Base-by-base conservation (phyloP, 2,113 vertebrate genomes). In the Thunnus maccoyii region DNA sequence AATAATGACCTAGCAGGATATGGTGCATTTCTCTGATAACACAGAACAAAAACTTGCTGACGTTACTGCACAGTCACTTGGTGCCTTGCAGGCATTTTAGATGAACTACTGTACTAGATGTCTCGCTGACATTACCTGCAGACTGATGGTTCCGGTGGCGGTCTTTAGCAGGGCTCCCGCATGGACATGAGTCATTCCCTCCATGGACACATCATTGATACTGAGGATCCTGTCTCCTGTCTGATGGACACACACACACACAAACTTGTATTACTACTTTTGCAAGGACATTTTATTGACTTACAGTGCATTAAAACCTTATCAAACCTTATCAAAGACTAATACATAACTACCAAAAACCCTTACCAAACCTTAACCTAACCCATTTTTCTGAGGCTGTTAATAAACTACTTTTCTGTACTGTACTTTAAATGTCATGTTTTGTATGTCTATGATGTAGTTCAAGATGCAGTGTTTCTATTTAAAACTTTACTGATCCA, bases 161-260 rank as follows among this genome's bases (percentile, higher is more conserved):
- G 86, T 97, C 92, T 96, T 97, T 86, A 97, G 89, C 77, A 97
- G 90, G 72, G 72, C 95, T 83, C 96, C 96, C 62, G 95, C 96
- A 30, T 97, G 95, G 7, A 94, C 93, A 61, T 97, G 96, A 94
- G 95, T 98, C 95, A 97, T 96, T 16, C 95, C 96, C 83, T 97
- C 96, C 0, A 96, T 95, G 56, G 96, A 92, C 63, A 95, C 94
- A 66, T 96, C 95, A 73, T 96, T 96, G 81, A 99, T 97, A 86
- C 95, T 97, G 80, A 99, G 94, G 87, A 98, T 96, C 86, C 93
- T 94, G 86, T 98, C 97, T 27, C 97, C 97, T 78, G 94, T 94
- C 97, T 99, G 85, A 78, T 75, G 46, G 32, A 27, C 17, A 72
- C 60, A 87, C 27, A 63, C 46, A 54, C 18, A 76, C 7, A 68